A percentile compares a stretch with the other conserved stretches of the same genome.
Conservation (phyloP, 2,888 invertebrate genomes). For the Xestia sexstrigata region DNA sequence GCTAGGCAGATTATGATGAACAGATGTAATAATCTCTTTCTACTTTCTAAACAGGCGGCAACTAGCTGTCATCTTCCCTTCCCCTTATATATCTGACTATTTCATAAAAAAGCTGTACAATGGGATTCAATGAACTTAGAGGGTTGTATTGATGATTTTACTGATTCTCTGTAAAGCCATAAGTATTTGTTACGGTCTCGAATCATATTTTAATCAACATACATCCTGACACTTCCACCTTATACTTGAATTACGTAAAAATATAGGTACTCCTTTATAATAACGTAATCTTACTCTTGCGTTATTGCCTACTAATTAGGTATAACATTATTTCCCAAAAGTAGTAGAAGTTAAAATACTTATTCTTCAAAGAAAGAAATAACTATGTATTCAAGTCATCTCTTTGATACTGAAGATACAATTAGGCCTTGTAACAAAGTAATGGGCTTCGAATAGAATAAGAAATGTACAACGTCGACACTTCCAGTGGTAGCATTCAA, state of each 20-base stretch:
- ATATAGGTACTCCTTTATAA: not conserved
- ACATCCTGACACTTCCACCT: not conserved
- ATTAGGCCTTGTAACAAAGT: conserved; percentile 25
- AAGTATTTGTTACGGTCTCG: too few relatives aligned
- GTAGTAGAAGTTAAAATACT: not conserved
- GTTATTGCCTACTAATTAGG: not conserved
- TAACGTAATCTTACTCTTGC: not conserved
- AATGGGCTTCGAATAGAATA: conserved; percentile 38
- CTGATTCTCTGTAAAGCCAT: too few relatives aligned
- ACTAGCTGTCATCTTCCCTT: not conserved
- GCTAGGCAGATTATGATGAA: not conserved
- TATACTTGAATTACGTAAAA: not conserved
- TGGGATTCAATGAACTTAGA: too few relatives aligned
- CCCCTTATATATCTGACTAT: too few relatives aligned
- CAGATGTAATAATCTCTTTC: not conserved
- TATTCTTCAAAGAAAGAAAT: not conserved
- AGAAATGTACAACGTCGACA: conserved; percentile 40
- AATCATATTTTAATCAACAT: too few relatives aligned
- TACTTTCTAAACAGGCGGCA: not conserved
- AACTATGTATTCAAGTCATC: conserved; percentile 9
- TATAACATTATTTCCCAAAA: not conserved
- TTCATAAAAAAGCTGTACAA: too few relatives aligned
- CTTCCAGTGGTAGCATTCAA: conserved; percentile 48
- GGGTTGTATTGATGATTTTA: too few relatives aligned
- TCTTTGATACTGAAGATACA: conserved; percentile 13